Conservation (phyloP, 2,888 invertebrate genomes). For the Dasypolia templi region DNA sequence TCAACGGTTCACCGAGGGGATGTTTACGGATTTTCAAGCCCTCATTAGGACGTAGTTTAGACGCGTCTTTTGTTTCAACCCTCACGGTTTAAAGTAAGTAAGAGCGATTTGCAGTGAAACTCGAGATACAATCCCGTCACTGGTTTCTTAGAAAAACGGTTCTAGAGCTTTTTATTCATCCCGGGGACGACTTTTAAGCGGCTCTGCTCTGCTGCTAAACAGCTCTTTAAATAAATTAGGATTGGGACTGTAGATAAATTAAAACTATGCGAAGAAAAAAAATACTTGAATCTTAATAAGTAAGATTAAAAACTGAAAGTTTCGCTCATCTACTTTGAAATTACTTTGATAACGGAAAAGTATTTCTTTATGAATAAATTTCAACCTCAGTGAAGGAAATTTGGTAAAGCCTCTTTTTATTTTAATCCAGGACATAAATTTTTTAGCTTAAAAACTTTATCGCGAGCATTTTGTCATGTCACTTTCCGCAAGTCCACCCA, state of each 20-base stretch:
- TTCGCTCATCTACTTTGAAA: background rate
- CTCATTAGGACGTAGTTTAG: slow-evolving; percentile 50
- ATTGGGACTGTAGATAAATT: too few relatives aligned
- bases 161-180: background rate
- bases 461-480: background rate
- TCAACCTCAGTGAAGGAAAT: background rate
- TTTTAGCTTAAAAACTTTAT: background rate
- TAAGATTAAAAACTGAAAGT: background rate
- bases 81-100: slow-evolving; percentile 22
- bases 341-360: background rate
- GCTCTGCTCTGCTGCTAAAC: too few relatives aligned
- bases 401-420: background rate
- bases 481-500: background rate
- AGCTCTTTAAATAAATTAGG: background rate
- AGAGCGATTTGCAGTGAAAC: slow-evolving; percentile 23
- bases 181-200: background rate
- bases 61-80: slow-evolving; percentile 45
- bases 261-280: background rate
- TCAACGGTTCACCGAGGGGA: slow-evolving; percentile 13
- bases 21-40: slow-evolving; percentile 45
- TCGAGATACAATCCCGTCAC: slow-evolving; percentile 6
- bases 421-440: too few relatives aligned
- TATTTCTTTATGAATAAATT: background rate
- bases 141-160: background rate
- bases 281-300: background rate